phyloP scores from a whole-genome alignment of 1,140 invertebrate genomes.

The Caenorhabditis briggsae region DNA sequence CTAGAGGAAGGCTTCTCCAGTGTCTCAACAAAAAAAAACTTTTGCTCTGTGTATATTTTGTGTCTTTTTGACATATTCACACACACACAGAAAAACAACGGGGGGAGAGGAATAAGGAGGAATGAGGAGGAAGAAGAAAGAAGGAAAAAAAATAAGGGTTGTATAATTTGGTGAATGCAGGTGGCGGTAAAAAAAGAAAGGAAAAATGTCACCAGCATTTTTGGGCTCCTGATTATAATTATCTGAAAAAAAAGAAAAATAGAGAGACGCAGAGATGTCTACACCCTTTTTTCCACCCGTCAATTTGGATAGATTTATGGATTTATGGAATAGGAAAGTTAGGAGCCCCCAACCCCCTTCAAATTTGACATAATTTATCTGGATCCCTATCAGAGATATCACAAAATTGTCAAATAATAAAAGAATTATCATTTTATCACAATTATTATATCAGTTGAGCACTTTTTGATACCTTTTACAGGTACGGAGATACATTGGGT shows the following conservation, averaged over 20 bases:
- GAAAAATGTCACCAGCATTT: background rate
- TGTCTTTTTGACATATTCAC: background rate
- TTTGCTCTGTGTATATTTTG: background rate
- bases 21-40: background rate
- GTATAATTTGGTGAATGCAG: background rate
- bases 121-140: background rate
- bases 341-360: no score
- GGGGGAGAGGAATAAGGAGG: no score
- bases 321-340: no score
- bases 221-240: constrained; percentile 10
- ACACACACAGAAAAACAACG: no score
- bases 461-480: no score
- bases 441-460: no score
- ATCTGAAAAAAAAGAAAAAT: background rate
- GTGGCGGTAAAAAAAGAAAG: background rate
- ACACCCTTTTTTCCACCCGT: background rate
- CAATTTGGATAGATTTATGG: no score
- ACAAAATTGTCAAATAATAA: no score
- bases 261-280: background rate
- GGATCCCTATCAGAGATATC: no score
- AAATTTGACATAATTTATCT: no score
- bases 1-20: constrained; percentile 20
- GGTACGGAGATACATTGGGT: no score
- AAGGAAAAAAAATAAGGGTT: background rate
- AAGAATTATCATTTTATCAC: no score